These are phyloP conservation scores for Irena cyanogastra DNA, from an alignment of 2,113 vertebrate genomes.

Conservation along the genomic window DNA sequence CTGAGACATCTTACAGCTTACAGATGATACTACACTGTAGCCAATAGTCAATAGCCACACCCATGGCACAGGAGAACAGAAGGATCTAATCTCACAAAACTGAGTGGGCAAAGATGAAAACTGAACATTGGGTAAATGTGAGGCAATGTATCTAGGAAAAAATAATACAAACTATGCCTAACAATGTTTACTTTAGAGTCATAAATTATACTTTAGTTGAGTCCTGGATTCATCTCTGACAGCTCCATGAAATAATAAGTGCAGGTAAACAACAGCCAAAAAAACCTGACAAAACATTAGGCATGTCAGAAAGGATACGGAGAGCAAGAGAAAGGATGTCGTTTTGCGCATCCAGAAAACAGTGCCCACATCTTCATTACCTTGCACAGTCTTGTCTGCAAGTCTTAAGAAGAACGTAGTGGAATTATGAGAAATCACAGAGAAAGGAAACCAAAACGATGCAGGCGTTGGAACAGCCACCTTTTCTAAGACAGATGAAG, in stretches of 20 bases:
- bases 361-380: background rate
- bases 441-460: background rate
- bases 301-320: background rate
- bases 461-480: fast-evolving
- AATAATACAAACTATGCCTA: background rate
- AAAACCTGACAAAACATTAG: background rate
- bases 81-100: background rate
- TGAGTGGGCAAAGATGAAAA: background rate
- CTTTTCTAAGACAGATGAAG: background rate
- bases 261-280: background rate
- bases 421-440: background rate
- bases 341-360: background rate
- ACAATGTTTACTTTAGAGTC: background rate
- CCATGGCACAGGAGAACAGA: background rate
- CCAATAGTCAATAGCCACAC: background rate
- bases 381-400: background rate
- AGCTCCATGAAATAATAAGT: background rate
- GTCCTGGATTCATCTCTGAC: background rate
- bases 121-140: background rate
- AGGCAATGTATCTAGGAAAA: background rate
- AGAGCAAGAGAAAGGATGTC: background rate
- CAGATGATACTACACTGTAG: background rate
- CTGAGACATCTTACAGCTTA: background rate
- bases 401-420: background rate
- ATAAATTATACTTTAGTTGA: background rate